A percentile compares a stretch with the other conserved stretches of the same genome.
phyloP scores from a whole-genome alignment of 2,797 vertebrate genomes.

The Hoplostethus atlanticus region DNA sequence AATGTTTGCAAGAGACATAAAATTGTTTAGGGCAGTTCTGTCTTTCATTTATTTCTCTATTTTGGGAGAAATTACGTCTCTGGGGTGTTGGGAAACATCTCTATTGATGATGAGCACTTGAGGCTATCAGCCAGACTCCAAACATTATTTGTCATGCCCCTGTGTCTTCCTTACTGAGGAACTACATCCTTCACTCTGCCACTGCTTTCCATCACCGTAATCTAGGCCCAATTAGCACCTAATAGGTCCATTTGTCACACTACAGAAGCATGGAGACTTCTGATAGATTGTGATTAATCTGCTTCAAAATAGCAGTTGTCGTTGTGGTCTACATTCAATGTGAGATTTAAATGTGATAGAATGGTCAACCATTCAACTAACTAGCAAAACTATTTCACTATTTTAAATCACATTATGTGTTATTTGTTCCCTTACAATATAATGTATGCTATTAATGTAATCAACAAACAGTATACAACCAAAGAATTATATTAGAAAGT shows the following conservation, averaged over 20 bases:
- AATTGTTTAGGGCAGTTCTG: background rate
- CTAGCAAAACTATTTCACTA: background rate
- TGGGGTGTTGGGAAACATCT: conserved; percentile 46
- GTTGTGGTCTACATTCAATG: conserved; percentile 21
- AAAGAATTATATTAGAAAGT: background rate
- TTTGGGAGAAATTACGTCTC: conserved; percentile 32
- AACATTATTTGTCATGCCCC: conserved; percentile 70
- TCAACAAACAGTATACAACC: background rate
- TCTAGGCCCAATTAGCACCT: conserved; percentile 74
- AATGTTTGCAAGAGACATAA: conserved; percentile 9
- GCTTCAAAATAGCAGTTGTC: conserved; percentile 36
- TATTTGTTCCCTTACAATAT: background rate
- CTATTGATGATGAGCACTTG: conserved; percentile 47
- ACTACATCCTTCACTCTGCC: conserved; percentile 71
- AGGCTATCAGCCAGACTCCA: conserved; percentile 54
- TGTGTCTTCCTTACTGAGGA: conserved; percentile 55
- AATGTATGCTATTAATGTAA: background rate
- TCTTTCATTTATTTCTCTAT: conserved; percentile 25
- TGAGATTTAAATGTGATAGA: conserved; percentile 21
- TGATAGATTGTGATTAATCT: conserved; percentile 65
- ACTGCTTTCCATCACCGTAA: conserved; percentile 70
- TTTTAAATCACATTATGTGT: background rate
- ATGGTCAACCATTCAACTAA: conserved; percentile 19
- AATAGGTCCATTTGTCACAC: conserved; percentile 80
- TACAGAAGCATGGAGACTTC: conserved; percentile 50